Evolutionary conservation across 1,140 invertebrate species (phyloP), one percentile per base, ranked within the genome.

Genomic region (Zeugodacus cucurbitae): DNA sequence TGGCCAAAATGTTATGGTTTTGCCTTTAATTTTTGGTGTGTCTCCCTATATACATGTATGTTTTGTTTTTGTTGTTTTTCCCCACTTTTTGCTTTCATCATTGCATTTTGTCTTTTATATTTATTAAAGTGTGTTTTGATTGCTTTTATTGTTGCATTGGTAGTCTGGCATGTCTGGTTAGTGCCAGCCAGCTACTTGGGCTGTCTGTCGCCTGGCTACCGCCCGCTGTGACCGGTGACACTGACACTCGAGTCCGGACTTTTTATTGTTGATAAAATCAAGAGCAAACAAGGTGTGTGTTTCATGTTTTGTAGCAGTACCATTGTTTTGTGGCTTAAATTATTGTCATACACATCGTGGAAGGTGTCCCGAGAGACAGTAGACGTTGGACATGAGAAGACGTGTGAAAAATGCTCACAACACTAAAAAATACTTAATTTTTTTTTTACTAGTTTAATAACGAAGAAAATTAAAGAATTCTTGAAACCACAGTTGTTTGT

Each of bases 251-350:
- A 87, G 86, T 64, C 86, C 54, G n/a, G n/a, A 64, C 20, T 87
- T 64, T 87, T 64, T 59, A 64, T 87, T 58, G 86, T 64, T 64
- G 86, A 87, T 87, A 87, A 87, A 87, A 87, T 87, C 86, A 87
- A 64, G 86, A 87, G 86, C 86, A 87, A 58, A 64, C 57, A 87
- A 82, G 74, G 74, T 82, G 74, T 82, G 74, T 82, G 74, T 82
- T 82, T 82, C 74, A 82, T n/a, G n/a, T 82, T 82, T 82, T 48
- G 41, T 82, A 54, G 41, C 41, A 54, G 74, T 48, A 82, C 74
- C 74, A 82, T 82, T 82, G 74, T 82, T 82, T 82, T 82, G 74
- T 82, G 74, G 41, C 74, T 82, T 82, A 82, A 82, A 82, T 82
- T 82, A 82, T 82, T 82, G 74, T 82, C 74, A 26, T 44, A 82